phyloP scores from a whole-genome alignment of 1,140 invertebrate species.

The Hylyphantes graminicola region DNA sequence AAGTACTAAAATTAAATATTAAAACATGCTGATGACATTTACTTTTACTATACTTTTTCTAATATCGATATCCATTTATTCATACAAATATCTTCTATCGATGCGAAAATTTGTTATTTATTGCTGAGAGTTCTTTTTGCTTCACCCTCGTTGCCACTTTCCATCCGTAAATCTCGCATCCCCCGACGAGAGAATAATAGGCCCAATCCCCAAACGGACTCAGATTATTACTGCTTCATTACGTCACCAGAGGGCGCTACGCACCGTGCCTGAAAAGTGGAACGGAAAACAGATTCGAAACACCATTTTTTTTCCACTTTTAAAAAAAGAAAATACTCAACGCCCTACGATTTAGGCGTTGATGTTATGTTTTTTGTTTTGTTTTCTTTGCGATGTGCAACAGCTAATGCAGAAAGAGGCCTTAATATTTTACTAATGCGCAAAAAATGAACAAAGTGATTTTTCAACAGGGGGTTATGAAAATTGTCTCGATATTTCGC shows the following conservation, averaged over 20 bases:
- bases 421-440: constrained; percentile 30
- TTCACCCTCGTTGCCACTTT: background rate
- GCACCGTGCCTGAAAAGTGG: constrained; percentile 1
- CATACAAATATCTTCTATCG: background rate
- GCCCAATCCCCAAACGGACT: constrained; percentile 30
- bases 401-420: constrained; percentile 15
- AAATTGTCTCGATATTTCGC: constrained; percentile 1
- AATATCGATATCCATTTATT: no score
- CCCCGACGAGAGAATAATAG: constrained; percentile 39
- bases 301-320: constrained; percentile 5
- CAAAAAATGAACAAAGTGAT: constrained; percentile 17
- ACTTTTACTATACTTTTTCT: no score
- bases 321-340: background rate
- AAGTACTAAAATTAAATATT: no score
- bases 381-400: constrained; percentile 9
- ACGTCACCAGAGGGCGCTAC: constrained; percentile 40
- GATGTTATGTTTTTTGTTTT: constrained; percentile 1
- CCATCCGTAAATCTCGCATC: constrained; percentile 30
- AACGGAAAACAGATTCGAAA: constrained; percentile 25
- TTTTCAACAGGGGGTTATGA: background rate
- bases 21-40: no score
- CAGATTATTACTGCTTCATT: constrained; percentile 51
- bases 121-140: background rate
- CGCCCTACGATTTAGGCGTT: constrained; percentile 33
- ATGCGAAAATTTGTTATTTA: constrained; percentile 8